Percentiles rank a stretch among this genome's conserved stretches.
These are phyloP conservation scores for Epirrita christyi DNA, from an alignment of 2,888 invertebrate genomes.

Conservation along the genomic window DNA sequence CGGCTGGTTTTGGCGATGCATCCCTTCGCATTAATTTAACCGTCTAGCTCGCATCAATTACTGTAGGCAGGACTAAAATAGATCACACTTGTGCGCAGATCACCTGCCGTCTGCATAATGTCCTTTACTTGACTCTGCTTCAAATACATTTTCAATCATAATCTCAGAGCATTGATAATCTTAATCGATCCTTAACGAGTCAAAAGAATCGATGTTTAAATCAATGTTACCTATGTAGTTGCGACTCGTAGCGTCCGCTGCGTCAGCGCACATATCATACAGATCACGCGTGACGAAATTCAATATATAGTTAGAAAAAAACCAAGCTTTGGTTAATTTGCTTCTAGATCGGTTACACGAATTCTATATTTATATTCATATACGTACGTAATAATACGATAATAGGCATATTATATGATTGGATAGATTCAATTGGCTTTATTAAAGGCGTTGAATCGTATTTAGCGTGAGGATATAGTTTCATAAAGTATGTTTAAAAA, in stretches of 20 bases:
- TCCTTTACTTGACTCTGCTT: conserved; percentile 30
- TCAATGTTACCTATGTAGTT: conserved; percentile 20
- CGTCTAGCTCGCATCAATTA: conserved; percentile 45
- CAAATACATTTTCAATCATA: conserved; percentile 14
- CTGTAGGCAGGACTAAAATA: conserved; percentile 50
- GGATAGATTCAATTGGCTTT: neutral
- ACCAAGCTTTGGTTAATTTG: conserved; percentile 22
- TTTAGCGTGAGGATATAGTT: conserved; percentile 8
- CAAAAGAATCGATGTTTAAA: conserved; percentile 17
- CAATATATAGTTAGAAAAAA: conserved; percentile 27
- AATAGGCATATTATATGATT: conserved; percentile 22
- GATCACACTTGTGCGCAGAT: conserved; percentile 47
- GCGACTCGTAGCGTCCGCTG: conserved; percentile 40
- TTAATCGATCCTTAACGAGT: conserved; percentile 20
- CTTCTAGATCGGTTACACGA: conserved; percentile 19
- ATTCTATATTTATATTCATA: conserved; percentile 20
- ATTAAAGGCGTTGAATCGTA: neutral
- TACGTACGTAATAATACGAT: conserved; percentile 4
- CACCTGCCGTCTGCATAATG: conserved; percentile 38
- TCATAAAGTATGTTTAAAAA: too few species aligned
- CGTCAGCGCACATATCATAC: conserved; percentile 43
- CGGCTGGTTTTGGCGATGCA: conserved; percentile 27
- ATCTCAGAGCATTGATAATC: neutral
- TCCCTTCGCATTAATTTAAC: conserved; percentile 24
- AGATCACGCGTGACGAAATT: conserved; percentile 42